These are phyloP conservation scores for Saguinus midas DNA, from an alignment of 2,113 vertebrate genomes.

Conservation along the genomic window DNA sequence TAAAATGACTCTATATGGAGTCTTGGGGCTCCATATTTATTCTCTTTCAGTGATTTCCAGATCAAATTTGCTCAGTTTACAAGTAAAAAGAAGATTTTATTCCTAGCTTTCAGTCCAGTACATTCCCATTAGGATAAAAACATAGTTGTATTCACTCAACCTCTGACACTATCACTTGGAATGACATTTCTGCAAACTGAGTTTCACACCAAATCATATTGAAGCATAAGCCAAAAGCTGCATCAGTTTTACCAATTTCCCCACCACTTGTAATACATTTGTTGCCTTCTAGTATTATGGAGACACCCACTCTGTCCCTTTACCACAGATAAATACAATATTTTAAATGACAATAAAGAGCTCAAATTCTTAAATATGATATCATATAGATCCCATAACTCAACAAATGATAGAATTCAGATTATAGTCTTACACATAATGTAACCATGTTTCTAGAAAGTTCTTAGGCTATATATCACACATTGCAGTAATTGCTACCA, in stretches of 20 bases:
- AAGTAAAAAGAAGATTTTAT: conserved; percentile 38
- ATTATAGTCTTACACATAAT: conserved; percentile 58
- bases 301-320: neutral
- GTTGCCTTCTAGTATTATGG: neutral
- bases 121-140: conserved; percentile 23
- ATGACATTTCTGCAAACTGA: neutral
- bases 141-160: neutral
- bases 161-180: neutral
- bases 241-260: neutral
- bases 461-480: conserved; percentile 67
- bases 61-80: conserved; percentile 42
- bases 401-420: conserved; percentile 46
- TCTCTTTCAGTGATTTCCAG: conserved; percentile 33
- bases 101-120: neutral
- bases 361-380: conserved; percentile 38
- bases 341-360: neutral
- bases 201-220: neutral
- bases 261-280: neutral
- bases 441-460: conserved; percentile 63
- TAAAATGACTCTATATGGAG: neutral
- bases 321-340: neutral
- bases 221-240: neutral
- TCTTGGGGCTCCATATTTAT: conserved; percentile 19
- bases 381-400: conserved; percentile 54
- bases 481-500: conserved; percentile 70